Evolutionary conservation across 1,140 invertebrate genomes (phyloP).

Genomic region (Cherax quadricarinatus): DNA sequence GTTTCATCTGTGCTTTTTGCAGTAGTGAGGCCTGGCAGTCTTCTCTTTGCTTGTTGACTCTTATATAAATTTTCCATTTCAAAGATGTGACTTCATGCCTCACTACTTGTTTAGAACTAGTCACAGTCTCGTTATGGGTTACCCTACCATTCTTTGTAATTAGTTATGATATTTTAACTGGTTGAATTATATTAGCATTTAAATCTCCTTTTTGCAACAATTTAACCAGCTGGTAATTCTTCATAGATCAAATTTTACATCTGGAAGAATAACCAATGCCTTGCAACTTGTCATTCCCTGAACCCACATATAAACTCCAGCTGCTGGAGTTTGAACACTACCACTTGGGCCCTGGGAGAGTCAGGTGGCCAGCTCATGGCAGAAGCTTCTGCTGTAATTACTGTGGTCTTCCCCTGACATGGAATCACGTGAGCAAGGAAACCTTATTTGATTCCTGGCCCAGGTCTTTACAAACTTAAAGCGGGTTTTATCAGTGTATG

Average conservation of each 20-base stretch:
- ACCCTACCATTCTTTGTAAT: constrained; percentile 18
- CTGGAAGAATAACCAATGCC: constrained; percentile 38
- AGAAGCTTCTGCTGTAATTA: constrained; percentile 68
- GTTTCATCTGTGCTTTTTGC: constrained; percentile 58
- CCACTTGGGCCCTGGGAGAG: constrained; percentile 47
- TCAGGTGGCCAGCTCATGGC: constrained; percentile 65
- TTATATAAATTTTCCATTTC: constrained; percentile 29
- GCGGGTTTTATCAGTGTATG: constrained; percentile 67
- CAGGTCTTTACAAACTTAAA: constrained; percentile 69
- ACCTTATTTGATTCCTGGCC: constrained; percentile 67
- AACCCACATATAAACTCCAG: constrained; percentile 22
- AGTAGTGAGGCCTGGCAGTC: constrained; percentile 63
- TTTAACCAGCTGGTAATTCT: constrained; percentile 51
- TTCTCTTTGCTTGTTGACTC: constrained; percentile 63
- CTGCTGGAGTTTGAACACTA: constrained; percentile 40
- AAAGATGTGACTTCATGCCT: constrained; percentile 56
- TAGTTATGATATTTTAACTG: constrained; percentile 34
- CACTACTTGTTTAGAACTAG: constrained; percentile 61
- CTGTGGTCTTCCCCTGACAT: constrained; percentile 69
- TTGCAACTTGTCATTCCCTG: constrained; percentile 18
- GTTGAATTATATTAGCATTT: not conserved
- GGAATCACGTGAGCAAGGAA: constrained; percentile 65
- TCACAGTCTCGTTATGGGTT: constrained; percentile 39
- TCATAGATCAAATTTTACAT: constrained; percentile 21
- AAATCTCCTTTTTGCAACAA: constrained; percentile 9